Percentiles rank a stretch among this genome's conserved stretches.
phyloP scores from a whole-genome alignment of 2,113 vertebrate genomes.

The Ptyas mucosa region DNA sequence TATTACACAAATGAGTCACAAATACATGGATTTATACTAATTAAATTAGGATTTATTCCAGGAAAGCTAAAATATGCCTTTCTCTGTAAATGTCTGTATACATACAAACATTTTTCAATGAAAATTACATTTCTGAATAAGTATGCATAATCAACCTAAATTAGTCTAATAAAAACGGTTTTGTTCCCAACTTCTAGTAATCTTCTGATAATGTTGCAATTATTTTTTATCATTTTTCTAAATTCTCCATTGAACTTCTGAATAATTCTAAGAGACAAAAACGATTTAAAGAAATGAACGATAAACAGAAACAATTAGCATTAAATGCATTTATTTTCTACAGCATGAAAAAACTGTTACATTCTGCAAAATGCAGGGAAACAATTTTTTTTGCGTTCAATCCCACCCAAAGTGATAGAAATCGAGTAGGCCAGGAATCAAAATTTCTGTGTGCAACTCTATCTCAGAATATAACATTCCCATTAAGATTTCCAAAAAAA shows the following conservation, averaged over 20 bases:
- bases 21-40: neutral
- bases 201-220: neutral
- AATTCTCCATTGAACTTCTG: neutral
- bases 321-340: neutral
- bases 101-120: neutral
- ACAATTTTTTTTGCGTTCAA: neutral
- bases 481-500: neutral
- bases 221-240: neutral
- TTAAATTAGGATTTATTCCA: neutral
- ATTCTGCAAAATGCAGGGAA: neutral
- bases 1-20: neutral
- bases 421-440: neutral
- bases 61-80: neutral
- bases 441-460: neutral
- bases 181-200: neutral
- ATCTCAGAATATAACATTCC: neutral
- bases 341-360: neutral
- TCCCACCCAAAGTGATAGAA: neutral
- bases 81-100: neutral
- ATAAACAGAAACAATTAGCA: neutral
- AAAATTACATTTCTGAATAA: neutral
- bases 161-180: neutral
- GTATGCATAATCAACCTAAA: neutral
- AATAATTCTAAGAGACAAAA: neutral
- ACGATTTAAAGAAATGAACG: neutral